Percentiles rank a stretch among this genome's conserved stretches.
phyloP scores from a whole-genome alignment of 2,113 vertebrate species.

The Crotalus horridus region DNA sequence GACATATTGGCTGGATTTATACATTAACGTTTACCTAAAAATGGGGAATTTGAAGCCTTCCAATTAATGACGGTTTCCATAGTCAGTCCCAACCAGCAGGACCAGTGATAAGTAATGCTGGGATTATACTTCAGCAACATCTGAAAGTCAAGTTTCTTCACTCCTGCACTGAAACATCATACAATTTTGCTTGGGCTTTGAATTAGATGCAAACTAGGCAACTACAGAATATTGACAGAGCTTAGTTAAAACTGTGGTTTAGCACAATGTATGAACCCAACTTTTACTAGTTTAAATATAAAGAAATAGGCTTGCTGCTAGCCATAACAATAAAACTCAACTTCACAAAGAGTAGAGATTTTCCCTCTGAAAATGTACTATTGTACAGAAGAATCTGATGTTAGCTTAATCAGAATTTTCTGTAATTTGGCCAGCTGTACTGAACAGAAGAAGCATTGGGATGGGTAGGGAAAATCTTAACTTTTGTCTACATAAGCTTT shows the following conservation, averaged over 20 bases:
- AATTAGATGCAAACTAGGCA: background rate
- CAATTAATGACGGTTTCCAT: background rate
- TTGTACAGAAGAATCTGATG: background rate
- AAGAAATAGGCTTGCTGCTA: background rate
- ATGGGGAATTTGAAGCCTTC: background rate
- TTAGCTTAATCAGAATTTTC: background rate
- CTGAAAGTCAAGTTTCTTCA: background rate
- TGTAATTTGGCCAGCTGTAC: constrained; percentile 6
- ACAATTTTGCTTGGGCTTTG: background rate
- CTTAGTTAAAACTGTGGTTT: background rate
- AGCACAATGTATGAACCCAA: background rate
- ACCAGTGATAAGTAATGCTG: background rate
- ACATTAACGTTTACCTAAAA: background rate
- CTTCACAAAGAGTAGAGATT: background rate
- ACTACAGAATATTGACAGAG: background rate
- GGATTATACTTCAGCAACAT: background rate
- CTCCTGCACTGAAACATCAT: background rate
- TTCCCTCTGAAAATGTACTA: background rate
- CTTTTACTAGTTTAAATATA: background rate
- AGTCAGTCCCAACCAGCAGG: background rate
- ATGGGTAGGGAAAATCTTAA: background rate
- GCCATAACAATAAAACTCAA: background rate
- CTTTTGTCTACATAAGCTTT: background rate
- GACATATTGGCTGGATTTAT: background rate
- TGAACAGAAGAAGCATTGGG: background rate